Base-by-base conservation (phyloP, 2,113 vertebrate genomes). In the Petromus typicus region DNA sequence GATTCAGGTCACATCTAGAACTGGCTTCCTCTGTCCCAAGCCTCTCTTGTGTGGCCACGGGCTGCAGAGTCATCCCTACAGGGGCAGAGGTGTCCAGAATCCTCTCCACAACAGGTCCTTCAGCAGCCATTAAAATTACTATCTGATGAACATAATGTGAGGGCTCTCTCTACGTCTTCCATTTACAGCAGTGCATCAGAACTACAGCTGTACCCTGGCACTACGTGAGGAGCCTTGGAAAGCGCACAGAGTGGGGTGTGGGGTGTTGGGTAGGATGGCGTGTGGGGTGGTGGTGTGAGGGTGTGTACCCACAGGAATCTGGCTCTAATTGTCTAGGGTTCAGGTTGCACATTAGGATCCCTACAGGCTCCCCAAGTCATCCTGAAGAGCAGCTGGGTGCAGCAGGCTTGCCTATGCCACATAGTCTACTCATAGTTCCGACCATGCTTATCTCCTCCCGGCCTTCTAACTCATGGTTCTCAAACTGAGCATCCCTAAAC, bases 81-180 rank as follows among this genome's bases (percentile, higher is more conserved):
- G 3, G 0, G 32, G 6, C 11, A 3, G 17, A 23, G 34, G 17
- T 2, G 16, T 23, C 4, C 20, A 1, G 3, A 27, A 30, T n/a
- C 51, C 48, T 43, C 37, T 48, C 69, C 30, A 56, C 6, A 40
- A 7, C 1, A 3, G 11, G n/a, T 66, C 32, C 37, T 14, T 57
- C 34, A 2, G 40, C 0, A 0, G 37, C 84, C 18, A 0, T 27
- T 32, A 59, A 22, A 59, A 54, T 61, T 2, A 7, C 8, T 14
- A 23, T 20, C 30, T 40, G 7, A 0, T 45, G 63, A 48, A 71
- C 48, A 4, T 8, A 75, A 43, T 16, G 12, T 6, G 23, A 20
- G 37, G 16, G 20, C 82, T 73, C 37, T 61, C 14, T 80, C 40
- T 73, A 3, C 32, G 69, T 18, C 25, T 43, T 13, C 9, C 0